phyloP scores from a whole-genome alignment of 2,888 invertebrate genomes.

The Dynastes grantii region DNA sequence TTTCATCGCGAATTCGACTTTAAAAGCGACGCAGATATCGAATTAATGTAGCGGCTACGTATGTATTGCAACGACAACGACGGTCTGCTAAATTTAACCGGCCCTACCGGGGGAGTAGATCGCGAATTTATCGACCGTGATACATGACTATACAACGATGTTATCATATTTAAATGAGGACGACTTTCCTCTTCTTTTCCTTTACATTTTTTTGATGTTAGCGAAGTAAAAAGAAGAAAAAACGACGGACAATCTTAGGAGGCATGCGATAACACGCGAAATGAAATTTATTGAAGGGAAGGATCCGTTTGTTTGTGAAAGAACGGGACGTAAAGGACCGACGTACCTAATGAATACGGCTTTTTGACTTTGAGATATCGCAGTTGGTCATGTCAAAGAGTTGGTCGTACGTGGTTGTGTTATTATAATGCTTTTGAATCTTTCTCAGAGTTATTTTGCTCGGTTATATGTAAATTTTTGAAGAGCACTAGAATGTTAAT shows the following conservation, averaged over 20 bases:
- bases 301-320: slow-evolving; percentile 24
- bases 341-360: background rate
- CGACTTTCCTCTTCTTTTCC: background rate
- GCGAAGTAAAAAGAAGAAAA: background rate
- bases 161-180: slow-evolving; percentile 46
- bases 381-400: background rate
- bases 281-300: slow-evolving; percentile 31
- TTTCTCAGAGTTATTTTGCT: too few relatives aligned
- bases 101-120: background rate
- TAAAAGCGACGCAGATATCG: background rate
- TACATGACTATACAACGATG: slow-evolving; percentile 15
- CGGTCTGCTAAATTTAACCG: slow-evolving; percentile 1
- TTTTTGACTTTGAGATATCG: slow-evolving; percentile 7
- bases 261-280: background rate
- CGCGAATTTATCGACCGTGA: slow-evolving; percentile 40
- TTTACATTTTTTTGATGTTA: background rate
- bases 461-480: too few relatives aligned
- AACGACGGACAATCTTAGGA: background rate
- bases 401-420: background rate
- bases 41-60: slow-evolving; percentile 10
- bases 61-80: background rate
- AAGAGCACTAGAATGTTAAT: too few relatives aligned
- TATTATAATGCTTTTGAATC: too few relatives aligned
- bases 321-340: too few relatives aligned
- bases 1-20: slow-evolving; percentile 12